Base-by-base conservation (phyloP, 2,888 invertebrate species). In the Theretra japonica region DNA sequence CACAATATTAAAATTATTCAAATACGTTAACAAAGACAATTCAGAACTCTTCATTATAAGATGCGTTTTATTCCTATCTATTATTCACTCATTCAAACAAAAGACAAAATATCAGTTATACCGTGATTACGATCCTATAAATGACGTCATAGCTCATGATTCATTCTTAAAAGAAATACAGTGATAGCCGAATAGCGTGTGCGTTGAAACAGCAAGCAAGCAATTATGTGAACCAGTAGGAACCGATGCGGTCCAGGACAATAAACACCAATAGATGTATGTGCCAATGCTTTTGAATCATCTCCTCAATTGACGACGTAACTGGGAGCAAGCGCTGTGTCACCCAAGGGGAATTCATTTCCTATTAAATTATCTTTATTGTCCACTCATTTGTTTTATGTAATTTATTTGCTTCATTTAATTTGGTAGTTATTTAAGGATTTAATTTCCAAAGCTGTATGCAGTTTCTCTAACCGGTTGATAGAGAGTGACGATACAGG, bases 201-300 rank as follows among this genome's bases (percentile, higher is more conserved):
- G 41, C 65, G 23, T 65, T 48, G 7, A 23, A 65, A 48, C 41
- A 65, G 41, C 33, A 65, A 65, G 6, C 71, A 53, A 65, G 4
- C 65, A 65, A 65, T 72, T 72, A 73, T 56, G 65, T 19, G 53
- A 79, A 79, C 81, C 75, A 75, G 83, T 80, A 71, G 48, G 60
- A 84, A 82, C 84, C 77, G 79, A 83, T 78, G 72, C 58, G 41
- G 74, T 79, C 82, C 73, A 73, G 79, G 75, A 73, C 53, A 76
- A 76, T 77, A 79, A 80, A 77, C 73, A 79, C 79, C 80, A 81
- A 82, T 84, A 77, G 79, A 53, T 70, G 58, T 70, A 79, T 76
- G 80, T 82, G 79, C 79, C 83, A 87, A 88, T 87, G 87, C 82
- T 86, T 86, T 88, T 88, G 89, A 90, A 88, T 90, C 90, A 90